Percentiles rank a stretch among this genome's conserved stretches.
Conservation (phyloP, 2,797 vertebrate genomes). For the Alauda arvensis region DNA sequence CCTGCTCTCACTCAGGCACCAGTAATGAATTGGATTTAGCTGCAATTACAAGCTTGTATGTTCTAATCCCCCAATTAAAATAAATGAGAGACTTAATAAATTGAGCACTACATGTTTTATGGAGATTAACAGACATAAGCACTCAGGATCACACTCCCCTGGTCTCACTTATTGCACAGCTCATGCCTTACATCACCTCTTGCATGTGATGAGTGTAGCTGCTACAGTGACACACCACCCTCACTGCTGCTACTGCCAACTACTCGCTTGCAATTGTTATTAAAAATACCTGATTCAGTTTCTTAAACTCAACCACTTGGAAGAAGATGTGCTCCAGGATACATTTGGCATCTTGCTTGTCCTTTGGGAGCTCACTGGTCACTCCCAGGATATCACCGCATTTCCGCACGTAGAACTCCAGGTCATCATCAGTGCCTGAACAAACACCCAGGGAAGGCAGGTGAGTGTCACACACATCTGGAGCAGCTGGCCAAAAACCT, state of each 20-base stretch:
- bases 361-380: slow-evolving; percentile 86
- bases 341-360: slow-evolving; percentile 88
- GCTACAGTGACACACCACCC: not conserved
- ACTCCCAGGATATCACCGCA: slow-evolving; percentile 94
- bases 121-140: not conserved
- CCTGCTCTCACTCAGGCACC: not conserved
- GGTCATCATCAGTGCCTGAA: slow-evolving; percentile 91
- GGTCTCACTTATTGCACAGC: not conserved
- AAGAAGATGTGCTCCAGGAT: slow-evolving; percentile 94
- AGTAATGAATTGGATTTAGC: not conserved
- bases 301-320: slow-evolving; percentile 96
- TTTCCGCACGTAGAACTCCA: slow-evolving; percentile 92
- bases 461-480: not conserved
- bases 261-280: not conserved
- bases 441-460: not conserved
- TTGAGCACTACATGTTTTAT: not conserved
- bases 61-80: not conserved
- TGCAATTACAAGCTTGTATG: not conserved
- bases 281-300: slow-evolving; percentile 87
- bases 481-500: not conserved
- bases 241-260: not conserved
- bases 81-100: not conserved
- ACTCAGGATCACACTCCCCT: not conserved
- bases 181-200: not conserved
- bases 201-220: not conserved